Evolutionary conservation across 37 sponge, comb jelly and placozoan species (phyloP).

Genomic region (Cladorhizidae sp.): DNA sequence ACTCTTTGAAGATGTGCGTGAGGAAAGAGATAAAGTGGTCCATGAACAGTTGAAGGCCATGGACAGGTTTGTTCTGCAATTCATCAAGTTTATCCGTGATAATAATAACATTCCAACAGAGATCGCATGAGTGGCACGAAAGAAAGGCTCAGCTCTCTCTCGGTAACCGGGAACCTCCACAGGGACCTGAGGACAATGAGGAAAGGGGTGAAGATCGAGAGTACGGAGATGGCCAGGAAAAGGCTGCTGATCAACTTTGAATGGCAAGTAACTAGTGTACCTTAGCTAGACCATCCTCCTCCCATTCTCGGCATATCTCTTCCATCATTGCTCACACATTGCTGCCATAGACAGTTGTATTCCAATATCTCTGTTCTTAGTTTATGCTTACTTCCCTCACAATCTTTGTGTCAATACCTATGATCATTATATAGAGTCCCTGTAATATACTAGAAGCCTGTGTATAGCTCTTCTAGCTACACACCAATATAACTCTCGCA

Average conservation of each 20-base stretch:
- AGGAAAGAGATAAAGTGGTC: slow-evolving; percentile 43
- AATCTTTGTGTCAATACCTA: no score
- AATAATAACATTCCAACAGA: slow-evolving; percentile 9
- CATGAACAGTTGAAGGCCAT: slow-evolving; percentile 76
- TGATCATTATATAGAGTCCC: no score
- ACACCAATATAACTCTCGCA: no score
- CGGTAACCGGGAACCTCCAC: slow-evolving; percentile 36
- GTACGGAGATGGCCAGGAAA: slow-evolving; percentile 62
- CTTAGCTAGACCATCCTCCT: background rate
- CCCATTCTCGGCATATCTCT: no score
- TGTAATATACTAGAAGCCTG: no score
- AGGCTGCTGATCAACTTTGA: slow-evolving; percentile 78
- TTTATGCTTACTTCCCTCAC: no score
- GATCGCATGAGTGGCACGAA: slow-evolving; percentile 42
- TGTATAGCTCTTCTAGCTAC: no score
- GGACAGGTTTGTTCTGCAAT: slow-evolving; percentile 50
- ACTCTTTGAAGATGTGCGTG: slow-evolving; percentile 19
- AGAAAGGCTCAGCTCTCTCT: slow-evolving; percentile 47
- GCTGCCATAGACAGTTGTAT: background rate
- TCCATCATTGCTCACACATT: background rate
- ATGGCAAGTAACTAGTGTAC: slow-evolving; percentile 25
- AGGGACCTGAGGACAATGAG: slow-evolving; percentile 57
- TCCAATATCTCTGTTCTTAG: no score
- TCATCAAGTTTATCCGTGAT: background rate
- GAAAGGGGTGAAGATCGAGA: slow-evolving; percentile 67